Evolutionary conservation across 2,888 invertebrate genomes (phyloP), one percentile per base, ranked within the genome.

Genomic region (Ochlodes sylvanus): DNA sequence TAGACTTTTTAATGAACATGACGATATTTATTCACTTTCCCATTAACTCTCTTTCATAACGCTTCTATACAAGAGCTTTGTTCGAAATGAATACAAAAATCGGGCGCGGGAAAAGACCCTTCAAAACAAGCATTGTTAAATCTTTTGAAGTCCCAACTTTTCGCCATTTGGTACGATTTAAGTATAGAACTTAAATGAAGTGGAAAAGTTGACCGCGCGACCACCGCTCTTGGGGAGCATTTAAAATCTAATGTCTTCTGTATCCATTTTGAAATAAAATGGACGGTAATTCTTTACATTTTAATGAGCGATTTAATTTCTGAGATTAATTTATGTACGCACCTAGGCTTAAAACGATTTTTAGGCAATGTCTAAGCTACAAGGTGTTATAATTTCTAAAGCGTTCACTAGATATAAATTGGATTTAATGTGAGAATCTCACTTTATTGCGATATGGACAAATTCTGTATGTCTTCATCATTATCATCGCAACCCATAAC

Each of bases 101-200:
- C 79, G 77, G 78, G 81, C 81, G 80, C 81, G 75, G 80, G 79
- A 82, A 80, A 79, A 74, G 84, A 81, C 87, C 88, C 85, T 86
- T 87, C 87, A 85, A 88, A 91, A 90, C 88, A 89, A 89, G 89
- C 89, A 90, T 91, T 92, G 92, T 92, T 91, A 92, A 91, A 91
- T 91, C 91, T 92, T 92, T 86, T 85, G 83, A 88, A 89, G 85
- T 87, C 80, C 74, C 84, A 91, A 92, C 89, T 91, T 92, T 89
- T 81, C 80, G 84, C 87, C 89, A 89, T 92, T 90, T 88, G 84
- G 88, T 88, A 88, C 88, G 86, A 87, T 89, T 90, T 91, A 89
- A 92, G 90, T 85, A 87, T 83, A 85, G 86, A 92, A 92, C 89
- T 92, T 91, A 91, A 92, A 92, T 92, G 90, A 92, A 92, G 91